Percentiles rank a stretch among this genome's conserved stretches.
Evolutionary conservation across 2,113 vertebrate species (phyloP).

Genomic region (Micromys minutus): DNA sequence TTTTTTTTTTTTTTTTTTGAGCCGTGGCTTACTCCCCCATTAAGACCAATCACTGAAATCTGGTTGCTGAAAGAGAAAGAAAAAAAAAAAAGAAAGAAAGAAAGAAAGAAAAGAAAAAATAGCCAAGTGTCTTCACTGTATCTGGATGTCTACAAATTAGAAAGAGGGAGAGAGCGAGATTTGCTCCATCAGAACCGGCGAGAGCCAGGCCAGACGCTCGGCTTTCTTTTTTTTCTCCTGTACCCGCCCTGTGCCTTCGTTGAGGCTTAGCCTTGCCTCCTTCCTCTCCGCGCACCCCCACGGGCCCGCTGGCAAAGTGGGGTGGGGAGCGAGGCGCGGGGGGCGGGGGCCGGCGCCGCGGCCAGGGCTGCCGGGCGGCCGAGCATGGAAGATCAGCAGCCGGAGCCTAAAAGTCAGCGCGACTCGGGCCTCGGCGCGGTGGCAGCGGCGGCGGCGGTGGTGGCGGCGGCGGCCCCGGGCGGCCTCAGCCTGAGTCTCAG

Average conservation of each 20-base stretch:
- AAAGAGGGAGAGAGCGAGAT: conserved; percentile 70
- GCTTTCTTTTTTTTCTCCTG: conserved; percentile 37
- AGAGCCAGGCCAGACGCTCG: conserved; percentile 65
- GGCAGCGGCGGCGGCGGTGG: conserved; percentile 78
- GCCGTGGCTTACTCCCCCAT: conserved; percentile 68
- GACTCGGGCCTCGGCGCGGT: conserved; percentile 82
- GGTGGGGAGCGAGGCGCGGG: conserved; percentile 76
- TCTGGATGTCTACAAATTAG: conserved; percentile 88
- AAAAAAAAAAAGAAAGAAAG: conserved; percentile 36
- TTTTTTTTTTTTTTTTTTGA: neutral
- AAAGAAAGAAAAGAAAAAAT: conserved; percentile 48
- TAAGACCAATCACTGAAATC: conserved; percentile 85
- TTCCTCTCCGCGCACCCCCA: conserved; percentile 72
- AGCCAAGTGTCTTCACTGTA: conserved; percentile 81
- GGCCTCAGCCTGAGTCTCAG: conserved; percentile 85
- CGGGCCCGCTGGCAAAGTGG: conserved; percentile 82
- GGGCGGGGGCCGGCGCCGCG: conserved; percentile 78
- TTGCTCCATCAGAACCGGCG: conserved; percentile 68
- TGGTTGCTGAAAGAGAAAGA: conserved; percentile 76
- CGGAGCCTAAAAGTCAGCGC: conserved; percentile 80
- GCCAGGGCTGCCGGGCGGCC: conserved; percentile 77
- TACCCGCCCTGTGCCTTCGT: conserved; percentile 59
- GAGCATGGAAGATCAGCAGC: conserved; percentile 82
- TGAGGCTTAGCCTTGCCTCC: conserved; percentile 58
- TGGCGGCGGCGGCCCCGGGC: conserved; percentile 83